Percentiles rank a stretch among this genome's conserved stretches.
These are phyloP conservation scores for Taxidea taxus DNA, from an alignment of 2,113 vertebrate species.

Conservation along the genomic window DNA sequence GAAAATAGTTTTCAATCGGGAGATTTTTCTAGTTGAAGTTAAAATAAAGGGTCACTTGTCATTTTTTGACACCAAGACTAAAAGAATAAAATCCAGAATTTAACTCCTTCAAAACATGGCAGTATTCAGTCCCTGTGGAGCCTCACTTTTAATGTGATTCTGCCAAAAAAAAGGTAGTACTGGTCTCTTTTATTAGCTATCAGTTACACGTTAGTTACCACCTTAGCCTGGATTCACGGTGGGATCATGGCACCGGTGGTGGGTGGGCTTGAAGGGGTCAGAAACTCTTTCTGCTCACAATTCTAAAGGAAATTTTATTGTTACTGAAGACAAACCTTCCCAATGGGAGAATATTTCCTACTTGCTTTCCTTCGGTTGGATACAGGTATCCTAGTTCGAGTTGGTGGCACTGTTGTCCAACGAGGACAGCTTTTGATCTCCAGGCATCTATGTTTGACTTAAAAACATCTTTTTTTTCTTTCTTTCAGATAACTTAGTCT, in stretches of 20 bases:
- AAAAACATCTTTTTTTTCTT: neutral
- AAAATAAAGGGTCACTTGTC: neutral
- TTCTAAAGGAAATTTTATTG: neutral
- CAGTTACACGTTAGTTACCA: neutral
- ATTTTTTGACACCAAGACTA: neutral
- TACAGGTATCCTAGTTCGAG: too few species aligned
- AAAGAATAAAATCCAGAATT: neutral
- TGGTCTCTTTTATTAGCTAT: neutral
- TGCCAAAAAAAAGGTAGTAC: neutral
- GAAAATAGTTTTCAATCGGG: neutral
- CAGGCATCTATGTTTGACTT: neutral
- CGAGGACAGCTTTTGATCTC: neutral
- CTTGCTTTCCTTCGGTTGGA: neutral
- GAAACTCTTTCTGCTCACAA: neutral
- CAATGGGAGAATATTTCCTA: neutral
- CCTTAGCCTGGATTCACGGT: neutral
- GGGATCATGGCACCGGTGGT: neutral
- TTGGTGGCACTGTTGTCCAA: neutral
- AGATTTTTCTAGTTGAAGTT: neutral
- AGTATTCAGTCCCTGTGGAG: neutral
- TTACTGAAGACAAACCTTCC: neutral
- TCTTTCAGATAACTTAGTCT: neutral
- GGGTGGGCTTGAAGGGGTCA: neutral
- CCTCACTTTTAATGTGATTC: neutral
- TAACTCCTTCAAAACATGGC: neutral